phyloP scores from a whole-genome alignment of 2,888 invertebrate genomes.

The Gortyna flavago region DNA sequence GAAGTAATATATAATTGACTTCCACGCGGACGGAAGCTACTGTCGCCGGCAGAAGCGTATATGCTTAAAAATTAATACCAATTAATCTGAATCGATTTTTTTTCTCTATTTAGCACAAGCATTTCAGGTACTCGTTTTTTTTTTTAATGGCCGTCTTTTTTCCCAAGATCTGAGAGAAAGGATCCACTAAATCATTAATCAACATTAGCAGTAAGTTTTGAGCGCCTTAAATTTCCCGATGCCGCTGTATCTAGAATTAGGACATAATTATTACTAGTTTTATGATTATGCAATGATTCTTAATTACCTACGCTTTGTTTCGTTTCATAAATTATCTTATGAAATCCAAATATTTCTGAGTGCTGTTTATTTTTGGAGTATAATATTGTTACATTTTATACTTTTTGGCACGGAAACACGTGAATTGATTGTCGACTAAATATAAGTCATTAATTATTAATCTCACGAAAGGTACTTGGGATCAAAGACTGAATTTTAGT shows the following conservation, averaged over 20 bases:
- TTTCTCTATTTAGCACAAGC: background rate
- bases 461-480: background rate
- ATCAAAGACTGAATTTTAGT: background rate
- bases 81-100: background rate
- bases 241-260: conserved; percentile 63
- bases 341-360: conserved; percentile 24
- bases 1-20: too few species aligned
- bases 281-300: conserved; percentile 41
- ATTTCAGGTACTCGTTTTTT: conserved; percentile 4
- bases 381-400: background rate
- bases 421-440: too few species aligned
- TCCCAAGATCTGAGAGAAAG: conserved; percentile 9
- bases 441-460: background rate
- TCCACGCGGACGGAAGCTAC: too few species aligned
- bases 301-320: conserved; percentile 41
- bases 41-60: too few species aligned
- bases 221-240: conserved; percentile 53
- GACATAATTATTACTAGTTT: conserved; percentile 61
- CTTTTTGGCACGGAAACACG: background rate
- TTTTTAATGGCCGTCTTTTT: conserved; percentile 30
- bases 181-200: conserved; percentile 61
- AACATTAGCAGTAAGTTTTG: conserved; percentile 68
- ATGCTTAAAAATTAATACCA: conserved; percentile 8
- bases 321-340: conserved; percentile 29
- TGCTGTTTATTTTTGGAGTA: conserved; percentile 9